phyloP scores from a whole-genome alignment of 1,140 invertebrate genomes.

The Aphelinus certus region DNA sequence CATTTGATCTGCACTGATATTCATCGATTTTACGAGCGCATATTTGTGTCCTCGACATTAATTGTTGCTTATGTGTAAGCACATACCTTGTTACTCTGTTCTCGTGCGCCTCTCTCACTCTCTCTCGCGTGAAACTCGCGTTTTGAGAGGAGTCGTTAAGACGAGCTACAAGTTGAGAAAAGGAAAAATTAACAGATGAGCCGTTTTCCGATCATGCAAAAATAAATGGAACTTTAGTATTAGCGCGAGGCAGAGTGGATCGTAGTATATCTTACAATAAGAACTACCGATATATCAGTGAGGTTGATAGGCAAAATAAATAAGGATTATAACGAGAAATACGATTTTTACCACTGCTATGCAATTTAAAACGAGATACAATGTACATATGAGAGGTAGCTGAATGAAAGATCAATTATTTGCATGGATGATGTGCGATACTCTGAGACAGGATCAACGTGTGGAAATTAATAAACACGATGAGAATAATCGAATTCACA shows the following conservation, averaged over 20 bases:
- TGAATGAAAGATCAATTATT: constrained; percentile 55
- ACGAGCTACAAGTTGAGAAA: not conserved
- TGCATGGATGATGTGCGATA: constrained; percentile 45
- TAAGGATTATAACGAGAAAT: constrained; percentile 40
- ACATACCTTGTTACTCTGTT: constrained; percentile 17
- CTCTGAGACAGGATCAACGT: constrained; percentile 29
- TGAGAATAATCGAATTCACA: not conserved
- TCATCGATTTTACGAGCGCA: constrained; percentile 20
- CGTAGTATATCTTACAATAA: constrained; percentile 14
- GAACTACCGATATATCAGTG: constrained; percentile 30
- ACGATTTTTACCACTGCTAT: constrained; percentile 54
- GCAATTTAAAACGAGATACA: constrained; percentile 55
- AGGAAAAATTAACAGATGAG: not conserved
- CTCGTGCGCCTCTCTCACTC: constrained; percentile 1
- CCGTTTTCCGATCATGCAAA: not conserved
- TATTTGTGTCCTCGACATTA: constrained; percentile 19
- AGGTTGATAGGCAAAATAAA: constrained; percentile 37
- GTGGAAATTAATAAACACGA: constrained; percentile 24
- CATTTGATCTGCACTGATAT: constrained; percentile 13
- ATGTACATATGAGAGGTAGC: constrained; percentile 57
- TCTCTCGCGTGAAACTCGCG: not conserved
- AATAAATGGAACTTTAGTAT: not conserved
- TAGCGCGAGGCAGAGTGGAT: constrained; percentile 41
- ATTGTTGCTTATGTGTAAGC: constrained; percentile 21
- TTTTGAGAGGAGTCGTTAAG: not conserved